Conservation (phyloP, 2,113 vertebrate genomes). For the Lucifuga dentata region DNA sequence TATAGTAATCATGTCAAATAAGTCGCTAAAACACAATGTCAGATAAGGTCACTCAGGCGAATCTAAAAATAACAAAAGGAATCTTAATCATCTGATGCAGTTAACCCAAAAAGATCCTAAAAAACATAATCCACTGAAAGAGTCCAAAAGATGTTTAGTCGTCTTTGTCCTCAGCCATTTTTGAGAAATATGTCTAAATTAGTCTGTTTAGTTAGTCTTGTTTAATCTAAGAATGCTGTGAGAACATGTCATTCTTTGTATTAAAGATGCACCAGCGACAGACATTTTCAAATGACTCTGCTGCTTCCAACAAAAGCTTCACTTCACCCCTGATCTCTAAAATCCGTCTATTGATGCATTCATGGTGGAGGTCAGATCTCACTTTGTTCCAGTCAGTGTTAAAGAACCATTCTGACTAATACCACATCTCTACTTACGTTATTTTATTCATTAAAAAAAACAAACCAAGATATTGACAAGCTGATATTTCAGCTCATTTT, state of each 20-base stretch:
- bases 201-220: background rate
- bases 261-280: conserved; percentile 58
- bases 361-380: conserved; percentile 21
- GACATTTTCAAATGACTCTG: conserved; percentile 56
- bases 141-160: background rate
- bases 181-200: background rate
- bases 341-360: conserved; percentile 63
- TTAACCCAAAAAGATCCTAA: background rate
- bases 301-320: conserved; percentile 66
- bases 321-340: conserved; percentile 61
- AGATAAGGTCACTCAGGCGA: too few species aligned
- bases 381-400: conserved; percentile 8
- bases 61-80: too few species aligned
- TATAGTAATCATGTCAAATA: too few species aligned
- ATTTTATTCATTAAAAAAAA: too few species aligned
- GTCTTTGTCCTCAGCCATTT: background rate
- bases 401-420: background rate
- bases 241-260: background rate
- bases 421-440: too few species aligned
- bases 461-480: too few species aligned
- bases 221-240: background rate
- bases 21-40: too few species aligned
- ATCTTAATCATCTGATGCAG: too few species aligned
- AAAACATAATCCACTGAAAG: background rate
- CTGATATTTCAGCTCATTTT: too few species aligned